Base-by-base conservation (phyloP, 2,888 invertebrate genomes). In the Zaprionus obscuricornis region DNA sequence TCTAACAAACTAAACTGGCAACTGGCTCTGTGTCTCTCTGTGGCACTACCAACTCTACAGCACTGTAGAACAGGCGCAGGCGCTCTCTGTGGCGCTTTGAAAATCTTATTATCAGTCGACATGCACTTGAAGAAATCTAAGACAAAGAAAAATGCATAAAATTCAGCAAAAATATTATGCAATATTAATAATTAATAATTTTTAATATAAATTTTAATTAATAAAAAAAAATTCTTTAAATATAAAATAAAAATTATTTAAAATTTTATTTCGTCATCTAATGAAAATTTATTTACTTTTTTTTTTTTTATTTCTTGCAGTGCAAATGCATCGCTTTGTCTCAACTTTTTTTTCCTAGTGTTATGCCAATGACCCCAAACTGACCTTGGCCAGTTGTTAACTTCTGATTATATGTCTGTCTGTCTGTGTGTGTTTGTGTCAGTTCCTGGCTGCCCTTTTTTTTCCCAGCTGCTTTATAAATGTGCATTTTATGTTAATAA, bases 1-100 rank as follows among this genome's bases (percentile, higher is more conserved):
- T 89, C 87, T 88, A 88, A 74, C 78, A 70, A 76, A 78, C 77
- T 81, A 88, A 89, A 87, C 85, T 67, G 65, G 64, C 10, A 40
- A 20, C 55, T 76, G 65, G 65, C 65, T 58, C 62, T 60, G 45
- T 37, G 49, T 49, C 34, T 63, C 47, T 70, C 31, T 8, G 13
- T 72, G 76, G 71, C 51, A 40, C 54, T 45, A 36, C 37, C 29
- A 10, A 29, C 31, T 11, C 39, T 49, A 22, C 29, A 1, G 24
- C 10, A 37, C 64, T 65, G 27, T 39, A 45, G 47, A 49, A 40
- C 42, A n/a, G 56, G 18, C 51, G n/a, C 43, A 66, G 66, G 50
- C 46, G 55, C 62, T n/a, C n/a, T n/a, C n/a, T n/a, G n/a, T 68
- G 68, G 68, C 68, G 68, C 68, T 68, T 71, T 55, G 54, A 47